Base-by-base conservation (phyloP, 2,888 invertebrate species). In the Lasioglossum marginatum region DNA sequence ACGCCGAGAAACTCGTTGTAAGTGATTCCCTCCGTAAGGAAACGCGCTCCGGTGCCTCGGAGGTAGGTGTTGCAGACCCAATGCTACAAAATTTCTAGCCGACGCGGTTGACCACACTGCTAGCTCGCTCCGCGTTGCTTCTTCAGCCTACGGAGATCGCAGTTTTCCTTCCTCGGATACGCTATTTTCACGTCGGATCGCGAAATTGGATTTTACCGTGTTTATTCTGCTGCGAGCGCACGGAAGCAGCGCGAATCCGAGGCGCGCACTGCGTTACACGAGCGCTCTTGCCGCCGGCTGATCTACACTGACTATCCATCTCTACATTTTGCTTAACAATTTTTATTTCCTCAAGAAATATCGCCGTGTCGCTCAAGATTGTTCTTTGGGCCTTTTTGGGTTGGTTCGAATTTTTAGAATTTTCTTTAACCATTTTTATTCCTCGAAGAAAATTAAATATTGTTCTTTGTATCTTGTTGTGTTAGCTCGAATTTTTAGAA, bases 11-110 rank as follows among this genome's bases (percentile, higher is more conserved):
- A 83, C 85, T 84, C 57, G 76, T 82, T 79, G 79, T 74, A 84
- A 85, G 60, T 85, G 85, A 85, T 84, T 85, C 80, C 57, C 73
- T 73, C 57, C 71, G 79, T 72, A 43, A 66, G 84, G 79, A 85
- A 76, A 83, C 76, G 85, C 71, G 85, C 71, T 66, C 19, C 31
- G 57, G n/a, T 75, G 45, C 74, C 74, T n/a, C 43, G 16, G 75
- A 40, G 77, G 72, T 37, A 23, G 48, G 23, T 34, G 40, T 60
- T 31, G 14, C 27, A 52, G 72, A 57, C 48, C 52, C n/a, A 34
- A 48, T 71, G 6, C 74, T 60, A 82, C 73, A 57, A 77, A 73
- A 77, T 82, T 72, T 70, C 68, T 68, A 68, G 23, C 37, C 37
- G 23, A 34, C 66, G 34, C 8, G 34, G 16, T 31, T 8, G 66